Conservation (phyloP, 2,797 vertebrate species). For the Gastrophryne carolinensis region DNA sequence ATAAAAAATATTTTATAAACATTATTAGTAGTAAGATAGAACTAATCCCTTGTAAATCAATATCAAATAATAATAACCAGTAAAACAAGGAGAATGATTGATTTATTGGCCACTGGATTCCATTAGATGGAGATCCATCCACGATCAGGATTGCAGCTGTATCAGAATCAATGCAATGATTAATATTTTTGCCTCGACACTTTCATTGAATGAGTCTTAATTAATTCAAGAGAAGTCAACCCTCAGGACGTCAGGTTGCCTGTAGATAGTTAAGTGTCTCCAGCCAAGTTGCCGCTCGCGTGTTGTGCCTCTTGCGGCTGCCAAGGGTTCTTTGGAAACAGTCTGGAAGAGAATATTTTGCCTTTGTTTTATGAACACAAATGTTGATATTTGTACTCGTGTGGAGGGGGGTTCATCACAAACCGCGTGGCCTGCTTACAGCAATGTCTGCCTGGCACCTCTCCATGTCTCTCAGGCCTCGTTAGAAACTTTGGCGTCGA, state of each 20-base stretch:
- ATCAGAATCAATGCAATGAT: too few species aligned
- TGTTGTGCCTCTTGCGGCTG: constrained; percentile 38
- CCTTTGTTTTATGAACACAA: constrained; percentile 47
- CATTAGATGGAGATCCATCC: too few species aligned
- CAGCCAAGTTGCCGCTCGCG: constrained; percentile 38
- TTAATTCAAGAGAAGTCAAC: too few species aligned
- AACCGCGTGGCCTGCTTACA: not conserved
- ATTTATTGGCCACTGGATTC: too few species aligned
- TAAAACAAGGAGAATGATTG: too few species aligned
- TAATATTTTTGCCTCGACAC: too few species aligned
- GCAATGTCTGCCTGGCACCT: not conserved
- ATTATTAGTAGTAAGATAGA: too few species aligned
- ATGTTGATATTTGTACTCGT: constrained; percentile 47
- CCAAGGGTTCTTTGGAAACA: constrained; percentile 42
- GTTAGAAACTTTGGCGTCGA: not conserved
- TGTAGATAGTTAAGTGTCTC: not conserved
- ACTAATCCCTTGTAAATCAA: too few species aligned
- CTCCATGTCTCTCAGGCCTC: not conserved
- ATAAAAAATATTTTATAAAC: too few species aligned
- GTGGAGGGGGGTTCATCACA: not conserved
- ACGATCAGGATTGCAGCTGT: too few species aligned
- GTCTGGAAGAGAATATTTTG: constrained; percentile 27
- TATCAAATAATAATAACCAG: too few species aligned
- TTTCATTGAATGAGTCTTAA: too few species aligned
- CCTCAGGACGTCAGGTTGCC: not conserved